Evolutionary conservation across 2,888 invertebrate genomes (phyloP).

Genomic region (Drosophila histrio): DNA sequence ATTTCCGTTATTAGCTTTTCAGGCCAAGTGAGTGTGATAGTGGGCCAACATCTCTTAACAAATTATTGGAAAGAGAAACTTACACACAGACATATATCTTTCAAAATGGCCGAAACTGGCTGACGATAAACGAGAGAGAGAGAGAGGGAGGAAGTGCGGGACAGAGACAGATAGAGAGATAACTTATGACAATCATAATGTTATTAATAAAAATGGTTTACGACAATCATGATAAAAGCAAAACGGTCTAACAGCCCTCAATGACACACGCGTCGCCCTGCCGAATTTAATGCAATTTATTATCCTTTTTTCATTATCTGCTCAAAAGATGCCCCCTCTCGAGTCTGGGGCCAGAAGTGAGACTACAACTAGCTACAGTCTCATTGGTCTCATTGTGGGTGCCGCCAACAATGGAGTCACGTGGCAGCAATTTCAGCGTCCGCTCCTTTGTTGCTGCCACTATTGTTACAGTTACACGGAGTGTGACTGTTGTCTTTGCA

Average conservation of each 20-base stretch:
- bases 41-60: neutral
- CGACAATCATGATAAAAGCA: slow-evolving; percentile 71
- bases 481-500: slow-evolving; percentile 51
- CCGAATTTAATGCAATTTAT: slow-evolving; percentile 84
- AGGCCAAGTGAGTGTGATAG: slow-evolving; percentile 6
- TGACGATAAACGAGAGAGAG: neutral
- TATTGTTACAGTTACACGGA: slow-evolving; percentile 14
- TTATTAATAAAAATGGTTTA: slow-evolving; percentile 74
- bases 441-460: slow-evolving; percentile 50
- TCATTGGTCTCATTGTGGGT: slow-evolving; percentile 32
- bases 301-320: slow-evolving; percentile 80
- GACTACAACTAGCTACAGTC: slow-evolving; percentile 34
- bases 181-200: slow-evolving; percentile 70
- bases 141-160: neutral
- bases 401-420: slow-evolving; percentile 82
- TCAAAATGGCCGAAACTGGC: slow-evolving; percentile 22
- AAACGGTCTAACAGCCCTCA: slow-evolving; percentile 47
- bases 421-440: slow-evolving; percentile 84
- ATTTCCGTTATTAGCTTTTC: slow-evolving; percentile 63
- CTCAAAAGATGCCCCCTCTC: slow-evolving; percentile 40
- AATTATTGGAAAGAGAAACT: slow-evolving; percentile 3
- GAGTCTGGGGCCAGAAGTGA: neutral
- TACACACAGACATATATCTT: neutral
- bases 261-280: slow-evolving; percentile 63
- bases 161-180: neutral